These are phyloP conservation scores for Agapostemon virescens DNA, from an alignment of 2,888 invertebrate species.

Conservation along the genomic window DNA sequence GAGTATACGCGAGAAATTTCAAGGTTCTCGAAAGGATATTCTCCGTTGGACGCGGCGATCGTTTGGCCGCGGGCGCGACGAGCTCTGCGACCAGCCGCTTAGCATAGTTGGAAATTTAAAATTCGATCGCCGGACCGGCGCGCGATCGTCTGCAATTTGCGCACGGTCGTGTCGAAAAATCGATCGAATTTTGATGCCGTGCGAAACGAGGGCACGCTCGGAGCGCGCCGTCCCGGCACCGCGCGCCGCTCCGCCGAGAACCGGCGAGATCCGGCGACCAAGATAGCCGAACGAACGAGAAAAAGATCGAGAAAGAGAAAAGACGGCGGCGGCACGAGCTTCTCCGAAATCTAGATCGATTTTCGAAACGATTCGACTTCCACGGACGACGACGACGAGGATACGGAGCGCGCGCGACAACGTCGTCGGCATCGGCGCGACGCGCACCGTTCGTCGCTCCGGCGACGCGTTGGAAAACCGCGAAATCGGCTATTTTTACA, in stretches of 20 bases:
- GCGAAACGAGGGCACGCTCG: constrained; percentile 51
- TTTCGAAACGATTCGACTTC: constrained; percentile 63
- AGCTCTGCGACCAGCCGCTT: not conserved
- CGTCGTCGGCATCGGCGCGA: too few species aligned
- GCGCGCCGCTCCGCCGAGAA: not conserved
- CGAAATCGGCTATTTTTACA: constrained; percentile 42
- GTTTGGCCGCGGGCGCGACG: not conserved
- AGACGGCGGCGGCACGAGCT: too few species aligned
- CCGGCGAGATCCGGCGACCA: constrained; percentile 21
- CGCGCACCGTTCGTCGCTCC: too few species aligned
- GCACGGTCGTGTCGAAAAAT: constrained; percentile 49
- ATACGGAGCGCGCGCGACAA: too few species aligned
- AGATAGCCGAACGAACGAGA: constrained; percentile 29
- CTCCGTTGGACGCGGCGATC: not conserved
- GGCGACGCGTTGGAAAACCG: constrained; percentile 41
- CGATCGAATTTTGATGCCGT: constrained; percentile 60
- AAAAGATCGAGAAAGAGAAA: not conserved
- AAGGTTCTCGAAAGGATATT: constrained; percentile 11
- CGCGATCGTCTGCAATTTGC: constrained; percentile 51
- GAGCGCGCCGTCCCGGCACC: constrained; percentile 12
- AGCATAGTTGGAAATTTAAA: constrained; percentile 51
- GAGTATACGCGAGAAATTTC: constrained; percentile 15
- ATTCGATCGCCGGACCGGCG: constrained; percentile 43
- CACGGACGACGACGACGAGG: constrained; percentile 8
- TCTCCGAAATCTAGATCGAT: constrained; percentile 62